Conservation (phyloP, 2,888 invertebrate genomes). For the Athalia rosae region DNA sequence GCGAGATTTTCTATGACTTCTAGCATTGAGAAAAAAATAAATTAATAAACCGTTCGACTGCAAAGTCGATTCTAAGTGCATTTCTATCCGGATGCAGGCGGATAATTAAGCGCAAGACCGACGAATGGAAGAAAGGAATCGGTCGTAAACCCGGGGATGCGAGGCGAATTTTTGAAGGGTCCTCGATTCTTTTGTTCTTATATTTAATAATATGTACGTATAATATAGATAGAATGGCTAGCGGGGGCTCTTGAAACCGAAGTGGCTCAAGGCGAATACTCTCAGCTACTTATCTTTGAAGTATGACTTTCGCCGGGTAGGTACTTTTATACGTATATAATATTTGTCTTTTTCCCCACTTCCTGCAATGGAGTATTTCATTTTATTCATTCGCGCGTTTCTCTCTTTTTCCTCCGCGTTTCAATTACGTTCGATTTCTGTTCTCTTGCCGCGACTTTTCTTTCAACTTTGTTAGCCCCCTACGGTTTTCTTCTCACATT, state of each 20-base stretch:
- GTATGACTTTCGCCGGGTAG: conserved; percentile 34
- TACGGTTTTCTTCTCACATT: conserved; percentile 22
- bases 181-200: conserved; percentile 23
- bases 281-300: conserved; percentile 35
- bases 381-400: not conserved
- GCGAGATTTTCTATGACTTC: too few species aligned
- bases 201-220: too few species aligned
- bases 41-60: too few species aligned
- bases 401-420: not conserved
- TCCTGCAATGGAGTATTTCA: conserved; percentile 15
- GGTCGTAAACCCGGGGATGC: not conserved
- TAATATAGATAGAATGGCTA: not conserved
- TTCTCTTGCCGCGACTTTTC: conserved; percentile 40
- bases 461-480: conserved; percentile 1
- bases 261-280: conserved; percentile 41
- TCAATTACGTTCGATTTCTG: not conserved
- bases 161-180: conserved; percentile 14
- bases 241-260: conserved; percentile 25
- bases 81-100: too few species aligned
- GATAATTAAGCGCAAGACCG: too few species aligned
- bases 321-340: too few species aligned
- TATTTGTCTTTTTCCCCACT: conserved; percentile 36
- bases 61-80: too few species aligned
- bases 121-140: too few species aligned
- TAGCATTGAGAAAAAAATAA: too few species aligned